Base-by-base conservation (phyloP, 1,140 invertebrate species). In the Euura lappo region DNA sequence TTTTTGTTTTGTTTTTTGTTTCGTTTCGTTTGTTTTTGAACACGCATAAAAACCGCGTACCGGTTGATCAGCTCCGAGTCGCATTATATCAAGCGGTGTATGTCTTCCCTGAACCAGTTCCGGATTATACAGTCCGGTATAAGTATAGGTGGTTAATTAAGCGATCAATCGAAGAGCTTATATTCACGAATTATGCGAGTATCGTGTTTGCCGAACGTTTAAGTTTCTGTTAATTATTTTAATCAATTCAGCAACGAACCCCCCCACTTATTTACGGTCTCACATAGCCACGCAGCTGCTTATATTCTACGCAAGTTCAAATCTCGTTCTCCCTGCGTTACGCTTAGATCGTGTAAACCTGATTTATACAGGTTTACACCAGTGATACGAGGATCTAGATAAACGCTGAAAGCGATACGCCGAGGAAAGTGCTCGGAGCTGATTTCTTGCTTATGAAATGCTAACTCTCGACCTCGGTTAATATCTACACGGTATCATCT, bases 1-100 rank as follows among this genome's bases (percentile, higher is more conserved):
- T 72, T 69, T 68, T 42, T 13, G 8, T 46, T 46, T 46, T 65
- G 44, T 66, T 72, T 69, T 68, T 42, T 13, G 8, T 46, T 46
- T 46, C 44, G 44, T 66, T 28, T 28, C 69, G 28, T 71, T 6
- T 64, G 45, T 64, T 28, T 6, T 60, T 44, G 47, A n/a, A 71
- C 28, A 43, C 45, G 7, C 13, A 43, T 42, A 2, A 6, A 8
- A 11, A 47, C n/a, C 70, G 11, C 11, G 43, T 71, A 71, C n/a
- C 60, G 65, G 47, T 42, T 4, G 51, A 28, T 71, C 70, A 60
- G 51, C 45, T 47, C 13, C 28, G 51, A 28, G 60, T 28, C 2
- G 44, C 69, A 44, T 28, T 6, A 44, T 68, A 60, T 60, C 10
- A 60, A n/a, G 13, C 13, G 8, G 51, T 60, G 8, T n/a, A 60